Conservation (phyloP, 2,888 invertebrate species). For the Meteorus cinctellus region DNA sequence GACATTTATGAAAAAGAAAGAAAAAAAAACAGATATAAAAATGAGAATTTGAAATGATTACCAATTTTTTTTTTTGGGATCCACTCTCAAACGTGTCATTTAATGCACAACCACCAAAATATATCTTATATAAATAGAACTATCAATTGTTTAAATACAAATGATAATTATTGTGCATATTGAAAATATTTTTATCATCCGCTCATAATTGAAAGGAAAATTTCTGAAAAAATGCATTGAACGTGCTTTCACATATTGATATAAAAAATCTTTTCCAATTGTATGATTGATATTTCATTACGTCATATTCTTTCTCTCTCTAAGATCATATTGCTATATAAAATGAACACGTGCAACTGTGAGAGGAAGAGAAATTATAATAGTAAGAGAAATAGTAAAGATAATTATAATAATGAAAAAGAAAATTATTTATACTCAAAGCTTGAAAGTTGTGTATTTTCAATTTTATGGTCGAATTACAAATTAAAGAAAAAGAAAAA, state of each 20-base stretch:
- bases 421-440: background rate
- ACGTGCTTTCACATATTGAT: background rate
- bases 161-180: background rate
- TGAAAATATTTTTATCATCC: conserved; percentile 8
- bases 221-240: background rate
- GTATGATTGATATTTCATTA: background rate
- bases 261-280: background rate
- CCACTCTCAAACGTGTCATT: background rate
- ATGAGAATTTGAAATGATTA: background rate
- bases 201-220: background rate
- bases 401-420: background rate
- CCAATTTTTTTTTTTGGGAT: background rate
- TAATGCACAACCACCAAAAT: background rate
- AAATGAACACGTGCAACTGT: background rate
- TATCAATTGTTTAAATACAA: background rate
- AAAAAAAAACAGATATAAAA: background rate
- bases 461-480: background rate
- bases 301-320: background rate
- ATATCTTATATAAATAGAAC: background rate
- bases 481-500: background rate
- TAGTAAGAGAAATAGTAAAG: background rate
- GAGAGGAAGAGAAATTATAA: background rate
- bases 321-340: background rate
- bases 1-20: background rate
- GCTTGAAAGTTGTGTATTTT: conserved; percentile 10